A percentile compares a stretch with the other conserved stretches of the same genome.
These are phyloP conservation scores for Apostichopus japonicus DNA, from an alignment of 35 echinoderm and acorn worm genomes.

Conservation along the genomic window DNA sequence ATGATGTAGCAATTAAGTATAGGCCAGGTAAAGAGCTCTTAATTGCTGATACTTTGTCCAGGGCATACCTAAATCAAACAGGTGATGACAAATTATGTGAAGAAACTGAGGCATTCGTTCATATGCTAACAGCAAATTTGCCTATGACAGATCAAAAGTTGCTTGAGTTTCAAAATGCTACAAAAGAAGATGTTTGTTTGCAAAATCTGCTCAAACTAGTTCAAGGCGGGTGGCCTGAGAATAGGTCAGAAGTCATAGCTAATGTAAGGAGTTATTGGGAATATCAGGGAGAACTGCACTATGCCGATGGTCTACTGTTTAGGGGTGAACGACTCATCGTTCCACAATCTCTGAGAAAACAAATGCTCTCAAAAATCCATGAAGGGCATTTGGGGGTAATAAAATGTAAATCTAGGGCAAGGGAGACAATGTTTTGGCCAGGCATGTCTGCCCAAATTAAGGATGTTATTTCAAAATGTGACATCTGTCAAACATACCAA, in stretches of 20 bases:
- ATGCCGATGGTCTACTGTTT: constrained; percentile 52
- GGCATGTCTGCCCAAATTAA: constrained; percentile 36
- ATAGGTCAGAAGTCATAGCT: neutral
- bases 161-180: neutral
- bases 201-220: constrained; percentile 18
- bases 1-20: constrained; percentile 2
- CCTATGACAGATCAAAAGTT: constrained; percentile 8
- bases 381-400: constrained; percentile 32
- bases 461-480: constrained; percentile 23
- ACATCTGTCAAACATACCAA: constrained; percentile 13
- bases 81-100: neutral
- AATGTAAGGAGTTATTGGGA: constrained; percentile 29
- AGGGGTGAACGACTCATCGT: constrained; percentile 42
- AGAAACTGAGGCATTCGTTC: neutral
- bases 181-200: neutral
- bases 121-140: constrained; percentile 5
- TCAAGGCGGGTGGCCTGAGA: constrained; percentile 46
- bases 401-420: constrained; percentile 51
- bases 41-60: neutral
- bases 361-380: constrained; percentile 52
- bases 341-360: constrained; percentile 17
- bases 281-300: constrained; percentile 8
- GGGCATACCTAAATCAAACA: constrained; percentile 2
- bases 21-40: constrained; percentile 1
- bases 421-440: constrained; percentile 40